phyloP scores from a whole-genome alignment of 2,888 invertebrate species.

The Camptogramma bilineatum region DNA sequence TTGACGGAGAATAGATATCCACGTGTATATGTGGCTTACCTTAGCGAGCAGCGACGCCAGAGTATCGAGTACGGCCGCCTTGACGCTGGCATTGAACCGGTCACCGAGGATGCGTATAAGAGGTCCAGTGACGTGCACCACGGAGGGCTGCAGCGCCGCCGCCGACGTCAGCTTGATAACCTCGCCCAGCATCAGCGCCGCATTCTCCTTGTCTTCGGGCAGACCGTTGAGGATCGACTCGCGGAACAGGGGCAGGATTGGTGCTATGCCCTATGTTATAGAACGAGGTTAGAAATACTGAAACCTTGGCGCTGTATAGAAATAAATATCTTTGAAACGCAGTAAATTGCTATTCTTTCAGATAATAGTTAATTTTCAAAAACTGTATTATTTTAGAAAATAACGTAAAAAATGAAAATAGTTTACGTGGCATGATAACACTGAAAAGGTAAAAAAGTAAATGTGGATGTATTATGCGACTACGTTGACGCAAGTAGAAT shows the following conservation, averaged over 20 bases:
- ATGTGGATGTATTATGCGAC: too few relatives aligned
- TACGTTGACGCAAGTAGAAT: too few relatives aligned
- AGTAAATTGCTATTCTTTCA: too few relatives aligned
- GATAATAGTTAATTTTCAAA: too few relatives aligned
- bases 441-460: too few relatives aligned
- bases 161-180: slow-evolving; percentile 94
- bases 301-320: too few relatives aligned
- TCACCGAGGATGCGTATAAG: slow-evolving; percentile 98
- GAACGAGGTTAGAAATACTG: background rate
- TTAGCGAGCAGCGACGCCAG: slow-evolving; percentile 96
- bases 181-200: slow-evolving; percentile 95
- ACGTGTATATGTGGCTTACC: too few relatives aligned
- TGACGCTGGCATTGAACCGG: slow-evolving; percentile 96
- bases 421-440: too few relatives aligned
- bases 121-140: slow-evolving; percentile 98
- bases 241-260: slow-evolving; percentile 97
- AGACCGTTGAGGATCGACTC: slow-evolving; percentile 98
- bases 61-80: slow-evolving; percentile 98
- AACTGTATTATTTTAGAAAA: too few relatives aligned
- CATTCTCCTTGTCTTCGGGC: slow-evolving; percentile 98
- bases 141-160: slow-evolving; percentile 96
- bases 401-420: too few relatives aligned
- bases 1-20: too few relatives aligned
- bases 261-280: slow-evolving; percentile 91
- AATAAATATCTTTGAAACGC: too few relatives aligned